Evolutionary conservation across 2,113 vertebrate species (phyloP).

Genomic region (Ammodytes dubius): DNA sequence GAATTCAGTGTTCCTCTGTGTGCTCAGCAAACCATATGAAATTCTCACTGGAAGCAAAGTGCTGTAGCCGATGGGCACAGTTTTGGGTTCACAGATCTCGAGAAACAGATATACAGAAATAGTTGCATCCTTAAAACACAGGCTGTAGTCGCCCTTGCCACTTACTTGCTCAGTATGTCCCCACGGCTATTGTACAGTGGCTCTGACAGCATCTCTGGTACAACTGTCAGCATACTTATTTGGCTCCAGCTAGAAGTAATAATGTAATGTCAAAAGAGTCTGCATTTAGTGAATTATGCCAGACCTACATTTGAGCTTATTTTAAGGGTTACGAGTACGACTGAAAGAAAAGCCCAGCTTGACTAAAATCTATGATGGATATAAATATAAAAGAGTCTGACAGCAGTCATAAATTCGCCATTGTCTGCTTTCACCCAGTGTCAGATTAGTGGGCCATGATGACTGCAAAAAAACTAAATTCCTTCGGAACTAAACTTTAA

Average conservation of each 20-base stretch:
- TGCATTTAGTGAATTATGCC: not conserved
- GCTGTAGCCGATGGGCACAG: constrained; percentile 7
- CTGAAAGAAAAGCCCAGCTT: not conserved
- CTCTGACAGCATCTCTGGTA: constrained; percentile 10
- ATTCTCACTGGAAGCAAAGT: not conserved
- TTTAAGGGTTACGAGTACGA: not conserved
- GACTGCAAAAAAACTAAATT: constrained; percentile 12
- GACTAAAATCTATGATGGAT: constrained; percentile 11
- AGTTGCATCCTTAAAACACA: constrained; percentile 14
- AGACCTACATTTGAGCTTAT: not conserved
- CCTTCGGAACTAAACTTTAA: constrained; percentile 63
- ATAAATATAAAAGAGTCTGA: constrained; percentile 10
- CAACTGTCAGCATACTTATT: constrained; percentile 29
- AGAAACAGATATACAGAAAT: not conserved
- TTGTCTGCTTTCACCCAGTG: constrained; percentile 22
- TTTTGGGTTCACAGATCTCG: constrained; percentile 2
- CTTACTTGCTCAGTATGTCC: not conserved
- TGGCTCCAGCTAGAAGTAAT: constrained; percentile 25
- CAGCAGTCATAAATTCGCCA: constrained; percentile 18
- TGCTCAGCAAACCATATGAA: constrained; percentile 27
- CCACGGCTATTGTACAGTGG: not conserved
- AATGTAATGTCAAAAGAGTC: constrained; percentile 10
- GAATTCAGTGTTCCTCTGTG: constrained; percentile 8
- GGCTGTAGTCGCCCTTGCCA: not conserved
- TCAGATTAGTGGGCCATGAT: constrained; percentile 20